Evolutionary conservation across 2,888 invertebrate genomes (phyloP).

Genomic region (Drosophila colorata): DNA sequence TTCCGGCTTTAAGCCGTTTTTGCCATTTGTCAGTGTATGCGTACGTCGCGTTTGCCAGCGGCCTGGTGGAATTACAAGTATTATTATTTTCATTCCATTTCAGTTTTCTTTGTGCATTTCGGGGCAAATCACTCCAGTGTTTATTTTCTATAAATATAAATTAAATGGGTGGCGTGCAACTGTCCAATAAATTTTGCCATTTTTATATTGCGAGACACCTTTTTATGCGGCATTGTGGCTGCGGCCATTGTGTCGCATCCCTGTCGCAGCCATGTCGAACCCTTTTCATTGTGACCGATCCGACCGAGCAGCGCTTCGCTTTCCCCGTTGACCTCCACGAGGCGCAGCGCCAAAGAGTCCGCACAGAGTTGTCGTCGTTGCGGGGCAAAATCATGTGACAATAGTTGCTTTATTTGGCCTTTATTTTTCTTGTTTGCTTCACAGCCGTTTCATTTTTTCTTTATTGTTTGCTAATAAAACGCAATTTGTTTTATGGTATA

Average conservation of each 20-base stretch:
- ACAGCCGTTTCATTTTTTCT: constrained; percentile 23
- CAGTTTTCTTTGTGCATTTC: constrained; percentile 25
- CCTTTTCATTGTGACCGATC: constrained; percentile 72
- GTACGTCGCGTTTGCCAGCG: not conserved
- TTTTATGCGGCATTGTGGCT: constrained; percentile 65
- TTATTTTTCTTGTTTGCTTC: constrained; percentile 25
- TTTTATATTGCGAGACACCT: constrained; percentile 74
- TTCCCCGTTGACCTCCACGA: too few species aligned
- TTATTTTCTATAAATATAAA: constrained; percentile 80
- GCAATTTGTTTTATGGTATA: constrained; percentile 70
- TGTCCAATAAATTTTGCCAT: constrained; percentile 83
- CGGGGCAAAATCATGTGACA: constrained; percentile 68
- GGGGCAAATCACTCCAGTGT: constrained; percentile 59
- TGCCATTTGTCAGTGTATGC: constrained; percentile 12
- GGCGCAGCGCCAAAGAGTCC: not conserved
- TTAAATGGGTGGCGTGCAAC: constrained; percentile 82
- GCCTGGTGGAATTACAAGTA: constrained; percentile 13
- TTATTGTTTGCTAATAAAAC: constrained; percentile 69
- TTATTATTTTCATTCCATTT: constrained; percentile 34
- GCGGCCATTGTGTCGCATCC: constrained; percentile 64
- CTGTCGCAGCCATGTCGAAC: constrained; percentile 69
- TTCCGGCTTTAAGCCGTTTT: too few species aligned
- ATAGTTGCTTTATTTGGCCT: constrained; percentile 67
- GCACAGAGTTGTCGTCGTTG: constrained; percentile 20
- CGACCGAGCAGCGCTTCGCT: constrained; percentile 5